phyloP scores from a whole-genome alignment of 2,113 vertebrate species.

The Uropsilus gracilis region DNA sequence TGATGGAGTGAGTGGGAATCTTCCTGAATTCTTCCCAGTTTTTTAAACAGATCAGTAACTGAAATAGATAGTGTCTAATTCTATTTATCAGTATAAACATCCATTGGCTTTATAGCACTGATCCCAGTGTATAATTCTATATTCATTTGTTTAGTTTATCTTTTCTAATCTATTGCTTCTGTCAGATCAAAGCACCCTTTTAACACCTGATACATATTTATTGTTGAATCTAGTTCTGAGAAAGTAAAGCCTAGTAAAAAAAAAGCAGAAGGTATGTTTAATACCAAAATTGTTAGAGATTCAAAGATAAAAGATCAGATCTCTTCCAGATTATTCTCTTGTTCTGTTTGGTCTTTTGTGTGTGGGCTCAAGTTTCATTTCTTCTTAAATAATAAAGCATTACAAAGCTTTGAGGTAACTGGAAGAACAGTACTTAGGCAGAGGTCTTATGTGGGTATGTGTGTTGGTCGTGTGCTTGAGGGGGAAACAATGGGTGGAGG shows the following conservation, averaged over 20 bases:
- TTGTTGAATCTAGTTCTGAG: neutral
- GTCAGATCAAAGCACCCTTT: neutral
- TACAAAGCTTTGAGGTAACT: neutral
- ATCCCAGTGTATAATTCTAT: neutral
- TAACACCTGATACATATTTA: neutral
- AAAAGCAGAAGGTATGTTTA: neutral
- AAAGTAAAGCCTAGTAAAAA: constrained; percentile 16
- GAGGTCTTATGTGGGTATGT: neutral
- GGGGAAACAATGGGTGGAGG: neutral
- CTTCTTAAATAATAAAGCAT: neutral
- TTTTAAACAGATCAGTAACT: neutral
- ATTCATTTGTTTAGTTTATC: constrained; percentile 29
- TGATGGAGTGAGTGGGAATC: neutral
- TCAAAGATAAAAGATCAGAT: neutral
- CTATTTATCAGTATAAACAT: neutral
- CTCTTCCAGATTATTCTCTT: neutral
- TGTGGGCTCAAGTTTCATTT: neutral
- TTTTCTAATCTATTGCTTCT: constrained; percentile 19
- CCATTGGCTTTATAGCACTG: neutral
- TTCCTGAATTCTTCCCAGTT: neutral
- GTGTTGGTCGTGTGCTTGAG: neutral
- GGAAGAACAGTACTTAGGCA: neutral
- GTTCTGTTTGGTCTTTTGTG: neutral
- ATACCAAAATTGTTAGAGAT: neutral
- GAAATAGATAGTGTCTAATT: neutral